Base-by-base conservation (phyloP, 2,888 invertebrate genomes). In the Temnothorax rugatulus region DNA sequence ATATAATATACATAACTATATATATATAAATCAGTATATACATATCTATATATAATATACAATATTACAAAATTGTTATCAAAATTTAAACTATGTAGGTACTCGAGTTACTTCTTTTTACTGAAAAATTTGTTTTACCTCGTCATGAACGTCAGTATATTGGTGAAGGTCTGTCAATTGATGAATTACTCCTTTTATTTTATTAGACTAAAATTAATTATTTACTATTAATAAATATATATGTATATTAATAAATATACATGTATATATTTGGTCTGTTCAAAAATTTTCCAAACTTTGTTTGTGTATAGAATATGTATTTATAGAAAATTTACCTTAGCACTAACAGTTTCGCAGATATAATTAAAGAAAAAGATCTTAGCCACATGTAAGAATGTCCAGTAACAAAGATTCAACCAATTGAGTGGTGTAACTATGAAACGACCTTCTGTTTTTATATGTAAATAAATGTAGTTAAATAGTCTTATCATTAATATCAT, bases 301-400 rank as follows among this genome's bases (percentile, higher is more conserved):
- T 44, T 11, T 11, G 29, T 63, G 7, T 15, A 15, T 8, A 7
- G n/a, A 38, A 64, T 13, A 47, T 38, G 8, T 38, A 38, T 38
- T 38, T 44, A 21, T n/a, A 44, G 44, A 0, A 13, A 21, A 47
- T 63, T 73, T 73, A 74, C 74, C 74, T 82, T 75, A 25, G 2
- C 4, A n/a, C 38, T 82, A 38, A 82, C 75, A 47, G n/a, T 75
- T 15, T 75, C 54, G 8, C 82, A 82, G n/a, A 63, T 38, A 52
- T 41, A 47, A 52, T 82, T 82, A 29, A 75, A 44, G 21, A 18
- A 38, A 18, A 38, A 52, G 4, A 82, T 15, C 9, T 38, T 82
- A 5, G 7, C n/a, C 7, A 25, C 15, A 63, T n/a, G 8, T 25
- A 54, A 52, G 1, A 44, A 44, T 11, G 34, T 0, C 73, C 73